Percentiles rank a stretch among this genome's conserved stretches.
Conservation (phyloP, 2,797 vertebrate species). For the Ctenosaura bakeri region DNA sequence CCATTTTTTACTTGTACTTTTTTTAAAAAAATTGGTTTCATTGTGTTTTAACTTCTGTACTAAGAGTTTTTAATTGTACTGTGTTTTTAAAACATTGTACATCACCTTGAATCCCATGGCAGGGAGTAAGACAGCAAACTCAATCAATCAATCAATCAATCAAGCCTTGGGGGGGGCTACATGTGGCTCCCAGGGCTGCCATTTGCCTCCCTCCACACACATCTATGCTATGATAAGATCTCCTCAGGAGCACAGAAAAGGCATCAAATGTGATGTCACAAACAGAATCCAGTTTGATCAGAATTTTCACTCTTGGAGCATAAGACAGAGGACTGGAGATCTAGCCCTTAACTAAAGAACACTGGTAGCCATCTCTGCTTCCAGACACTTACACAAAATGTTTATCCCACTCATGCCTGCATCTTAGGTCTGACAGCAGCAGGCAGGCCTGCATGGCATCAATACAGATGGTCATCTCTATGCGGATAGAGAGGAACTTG, state of each 20-base stretch:
- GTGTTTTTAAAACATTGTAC: too few species aligned
- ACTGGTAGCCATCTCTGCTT: conserved; percentile 1
- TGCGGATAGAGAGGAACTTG: conserved; percentile 91
- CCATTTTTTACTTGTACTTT: too few species aligned
- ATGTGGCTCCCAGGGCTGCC: too few species aligned
- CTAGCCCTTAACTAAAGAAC: not conserved
- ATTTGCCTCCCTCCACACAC: too few species aligned
- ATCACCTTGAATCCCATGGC: too few species aligned
- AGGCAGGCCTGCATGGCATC: conserved; percentile 86
- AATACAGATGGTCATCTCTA: conserved; percentile 87
- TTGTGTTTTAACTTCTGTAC: too few species aligned
- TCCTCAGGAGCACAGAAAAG: not conserved
- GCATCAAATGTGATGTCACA: too few species aligned
- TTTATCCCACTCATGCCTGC: conserved; percentile 91
- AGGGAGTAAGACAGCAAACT: too few species aligned
- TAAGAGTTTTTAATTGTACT: too few species aligned
- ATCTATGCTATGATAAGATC: not conserved
- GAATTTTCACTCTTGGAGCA: not conserved
- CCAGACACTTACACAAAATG: conserved; percentile 88
- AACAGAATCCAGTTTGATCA: not conserved
- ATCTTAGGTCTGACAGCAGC: conserved; percentile 90
- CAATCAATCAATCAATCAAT: not conserved
- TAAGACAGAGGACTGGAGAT: not conserved
- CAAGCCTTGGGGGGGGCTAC: not conserved
- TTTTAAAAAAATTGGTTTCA: too few species aligned